These are phyloP conservation scores for Unio pictorum DNA, from an alignment of 2,888 invertebrate species.

Conservation along the genomic window DNA sequence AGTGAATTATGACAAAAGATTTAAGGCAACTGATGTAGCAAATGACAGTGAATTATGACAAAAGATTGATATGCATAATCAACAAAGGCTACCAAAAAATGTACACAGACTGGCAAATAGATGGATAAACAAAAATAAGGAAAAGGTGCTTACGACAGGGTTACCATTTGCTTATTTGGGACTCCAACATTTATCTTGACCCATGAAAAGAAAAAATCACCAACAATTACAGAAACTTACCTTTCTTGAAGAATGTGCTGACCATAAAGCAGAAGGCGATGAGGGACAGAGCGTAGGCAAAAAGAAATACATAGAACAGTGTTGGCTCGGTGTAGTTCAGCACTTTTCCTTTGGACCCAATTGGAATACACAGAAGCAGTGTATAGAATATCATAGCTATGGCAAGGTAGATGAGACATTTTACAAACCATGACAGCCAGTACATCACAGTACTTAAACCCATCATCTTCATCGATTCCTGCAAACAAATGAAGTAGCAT, in stretches of 20 bases:
- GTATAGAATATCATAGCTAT: constrained; percentile 75
- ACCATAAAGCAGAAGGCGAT: constrained; percentile 87
- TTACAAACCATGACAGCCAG: constrained; percentile 89
- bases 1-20: no score
- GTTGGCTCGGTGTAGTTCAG: constrained; percentile 74
- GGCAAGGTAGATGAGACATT: constrained; percentile 80
- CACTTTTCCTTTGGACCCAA: constrained; percentile 44
- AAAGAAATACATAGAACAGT: constrained; percentile 80
- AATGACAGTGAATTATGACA: no score
- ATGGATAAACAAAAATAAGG: no score
- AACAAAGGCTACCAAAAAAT: no score
- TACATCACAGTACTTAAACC: constrained; percentile 86
- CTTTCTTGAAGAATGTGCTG: constrained; percentile 85
- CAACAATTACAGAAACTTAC: constrained; percentile 70
- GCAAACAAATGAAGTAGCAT: constrained; percentile 23
- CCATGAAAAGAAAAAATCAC: no score
- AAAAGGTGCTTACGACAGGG: no score
- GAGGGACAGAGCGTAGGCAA: constrained; percentile 80
- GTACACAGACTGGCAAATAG: no score
- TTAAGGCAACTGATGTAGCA: no score
- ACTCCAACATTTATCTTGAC: no score
- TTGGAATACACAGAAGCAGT: constrained; percentile 61
- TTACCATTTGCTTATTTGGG: no score
- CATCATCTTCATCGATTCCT: constrained; percentile 94
- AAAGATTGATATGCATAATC: no score